Percentiles rank a stretch among this genome's conserved stretches.
phyloP scores from a whole-genome alignment of 1,140 invertebrate species.

The Palaemon carinicauda region DNA sequence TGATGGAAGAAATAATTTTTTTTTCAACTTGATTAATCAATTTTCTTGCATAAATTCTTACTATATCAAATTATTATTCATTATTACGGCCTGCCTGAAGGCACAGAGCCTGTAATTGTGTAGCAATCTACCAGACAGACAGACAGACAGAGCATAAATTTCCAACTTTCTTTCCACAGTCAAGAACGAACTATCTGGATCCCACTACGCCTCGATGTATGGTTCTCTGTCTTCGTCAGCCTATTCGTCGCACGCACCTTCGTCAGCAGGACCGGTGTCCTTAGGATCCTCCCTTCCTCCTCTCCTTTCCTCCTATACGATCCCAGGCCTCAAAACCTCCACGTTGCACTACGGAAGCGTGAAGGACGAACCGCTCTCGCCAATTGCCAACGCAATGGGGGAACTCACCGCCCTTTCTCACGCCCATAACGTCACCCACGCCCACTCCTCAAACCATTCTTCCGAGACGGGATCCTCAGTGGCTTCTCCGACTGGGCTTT shows the following conservation, averaged over 20 bases:
- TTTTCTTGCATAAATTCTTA: too few species aligned
- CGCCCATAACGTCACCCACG: not conserved
- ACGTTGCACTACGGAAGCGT: not conserved
- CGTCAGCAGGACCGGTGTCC: not conserved
- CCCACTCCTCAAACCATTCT: not conserved
- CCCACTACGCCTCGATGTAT: slow-evolving; percentile 16
- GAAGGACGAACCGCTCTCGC: slow-evolving; percentile 44
- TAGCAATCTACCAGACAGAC: too few species aligned
- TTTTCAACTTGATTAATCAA: too few species aligned
- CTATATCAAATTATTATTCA: too few species aligned
- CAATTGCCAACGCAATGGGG: not conserved
- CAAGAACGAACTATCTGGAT: slow-evolving; percentile 20
- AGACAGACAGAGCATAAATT: too few species aligned
- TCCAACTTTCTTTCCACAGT: slow-evolving; percentile 11
- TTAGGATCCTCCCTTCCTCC: not conserved
- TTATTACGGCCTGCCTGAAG: too few species aligned
- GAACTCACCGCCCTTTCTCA: not conserved
- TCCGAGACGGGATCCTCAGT: too few species aligned
- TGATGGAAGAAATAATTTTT: too few species aligned
- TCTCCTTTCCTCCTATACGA: slow-evolving; percentile 30
- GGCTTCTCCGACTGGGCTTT: not conserved
- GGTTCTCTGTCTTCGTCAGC: not conserved
- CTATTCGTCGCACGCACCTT: slow-evolving; percentile 11
- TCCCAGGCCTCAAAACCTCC: not conserved
- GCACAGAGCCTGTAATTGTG: too few species aligned